A percentile compares a stretch with the other conserved stretches of the same genome.
These are phyloP conservation scores for Lordiphosa mommai DNA, from an alignment of 1,140 invertebrate species.

Conservation along the genomic window DNA sequence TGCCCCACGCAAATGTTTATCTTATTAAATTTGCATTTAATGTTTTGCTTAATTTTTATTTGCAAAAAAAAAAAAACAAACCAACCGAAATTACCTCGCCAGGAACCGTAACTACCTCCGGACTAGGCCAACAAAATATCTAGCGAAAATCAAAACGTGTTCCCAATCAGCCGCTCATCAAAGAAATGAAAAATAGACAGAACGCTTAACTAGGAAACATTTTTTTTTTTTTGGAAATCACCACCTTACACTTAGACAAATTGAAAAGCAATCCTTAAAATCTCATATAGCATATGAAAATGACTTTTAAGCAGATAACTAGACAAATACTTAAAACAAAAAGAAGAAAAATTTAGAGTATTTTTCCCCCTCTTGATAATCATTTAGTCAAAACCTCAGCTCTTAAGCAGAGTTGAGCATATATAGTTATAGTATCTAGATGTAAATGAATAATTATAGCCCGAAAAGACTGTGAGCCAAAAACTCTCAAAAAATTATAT, in stretches of 20 bases:
- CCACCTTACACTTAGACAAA: constrained; percentile 24
- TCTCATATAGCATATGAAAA: constrained; percentile 18
- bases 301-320: constrained; percentile 35
- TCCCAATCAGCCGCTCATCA: neutral
- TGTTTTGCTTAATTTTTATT: constrained; percentile 9
- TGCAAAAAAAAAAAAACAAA: constrained; percentile 12
- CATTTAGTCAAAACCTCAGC: constrained; percentile 52
- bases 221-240: constrained; percentile 37
- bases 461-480: constrained; percentile 77
- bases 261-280: constrained; percentile 64
- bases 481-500: constrained; percentile 74
- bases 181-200: neutral
- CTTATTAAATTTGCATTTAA: constrained; percentile 35
- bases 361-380: constrained; percentile 60
- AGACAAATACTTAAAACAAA: constrained; percentile 64
- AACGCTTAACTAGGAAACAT: constrained; percentile 26
- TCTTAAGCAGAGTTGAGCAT: constrained; percentile 42
- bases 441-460: constrained; percentile 55
- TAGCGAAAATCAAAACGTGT: constrained; percentile 11
- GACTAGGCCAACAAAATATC: neutral
- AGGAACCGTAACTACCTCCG: constrained; percentile 60
- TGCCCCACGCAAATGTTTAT: constrained; percentile 15
- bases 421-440: constrained; percentile 27
- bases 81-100: constrained; percentile 61
- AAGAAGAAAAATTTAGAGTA: constrained; percentile 43